phyloP scores from a whole-genome alignment of 2,113 vertebrate genomes.

The Takifugu flavidus region DNA sequence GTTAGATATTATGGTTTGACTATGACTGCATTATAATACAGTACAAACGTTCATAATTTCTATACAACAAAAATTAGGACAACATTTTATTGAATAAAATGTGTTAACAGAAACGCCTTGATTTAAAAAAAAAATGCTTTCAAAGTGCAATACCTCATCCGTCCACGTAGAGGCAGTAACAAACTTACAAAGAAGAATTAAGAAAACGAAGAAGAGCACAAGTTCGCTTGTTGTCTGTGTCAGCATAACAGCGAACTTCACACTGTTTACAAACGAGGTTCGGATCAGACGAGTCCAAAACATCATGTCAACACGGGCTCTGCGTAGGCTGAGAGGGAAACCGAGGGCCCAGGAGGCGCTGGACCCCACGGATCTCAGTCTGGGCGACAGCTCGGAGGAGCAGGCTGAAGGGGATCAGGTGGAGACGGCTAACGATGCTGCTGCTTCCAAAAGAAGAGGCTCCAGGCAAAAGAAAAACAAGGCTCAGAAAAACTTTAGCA shows the following conservation, averaged over 20 bases:
- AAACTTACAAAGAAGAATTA: background rate
- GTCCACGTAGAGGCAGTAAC: slow-evolving; percentile 8
- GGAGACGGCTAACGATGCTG: slow-evolving; percentile 33
- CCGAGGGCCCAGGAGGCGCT: slow-evolving; percentile 86
- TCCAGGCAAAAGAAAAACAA: slow-evolving; percentile 69
- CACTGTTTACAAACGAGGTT: background rate
- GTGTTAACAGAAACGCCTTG: too few relatives aligned
- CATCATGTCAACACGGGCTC: slow-evolving; percentile 85
- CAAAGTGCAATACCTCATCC: background rate
- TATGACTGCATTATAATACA: too few relatives aligned
- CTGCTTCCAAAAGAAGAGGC: slow-evolving; percentile 32
- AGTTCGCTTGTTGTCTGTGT: background rate
- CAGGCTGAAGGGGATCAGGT: slow-evolving; percentile 41
- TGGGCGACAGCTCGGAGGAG: slow-evolving; percentile 54
- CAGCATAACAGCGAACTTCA: background rate
- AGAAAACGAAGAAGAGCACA: background rate
- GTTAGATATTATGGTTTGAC: too few relatives aligned
- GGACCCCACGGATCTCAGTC: slow-evolving; percentile 61
- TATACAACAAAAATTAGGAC: too few relatives aligned
- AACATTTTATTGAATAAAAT: too few relatives aligned
- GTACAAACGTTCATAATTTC: too few relatives aligned
- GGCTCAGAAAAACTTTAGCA: slow-evolving; percentile 76
- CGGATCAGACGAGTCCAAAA: background rate
- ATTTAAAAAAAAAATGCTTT: background rate
- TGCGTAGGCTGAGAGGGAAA: slow-evolving; percentile 85